Base-by-base conservation (phyloP, 2,888 invertebrate genomes). In the Rhagonycha fulva region DNA sequence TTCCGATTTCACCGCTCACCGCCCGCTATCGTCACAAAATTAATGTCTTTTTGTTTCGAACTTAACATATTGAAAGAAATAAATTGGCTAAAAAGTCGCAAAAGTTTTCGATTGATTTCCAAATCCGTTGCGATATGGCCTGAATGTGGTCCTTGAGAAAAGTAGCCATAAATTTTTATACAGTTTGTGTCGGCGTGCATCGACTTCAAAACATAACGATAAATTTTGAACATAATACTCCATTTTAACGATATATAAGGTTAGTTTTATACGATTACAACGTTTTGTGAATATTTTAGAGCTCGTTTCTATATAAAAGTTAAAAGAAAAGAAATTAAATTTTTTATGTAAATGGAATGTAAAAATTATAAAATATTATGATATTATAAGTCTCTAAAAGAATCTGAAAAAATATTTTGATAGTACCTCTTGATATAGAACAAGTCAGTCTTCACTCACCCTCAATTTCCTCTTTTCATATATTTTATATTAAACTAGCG, bases 161-260 rank as follows among this genome's bases (percentile, higher is more conserved):
- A 80, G 75, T 76, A 78, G 80, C 79, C 81, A 83, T 84, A 85
- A 83, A 84, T 84, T 84, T 83, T 83, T 84, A 84, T 83, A 81
- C 82, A 76, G 83, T 82, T 81, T 77, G 76, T 76, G 74, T 74
- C 79, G 82, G 80, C 84, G 82, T 83, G 82, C 78, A 79, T 79
- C 75, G 83, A 81, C 81, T 84, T 74, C 81, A 82, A 83, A 83
- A 83, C 82, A 81, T 80, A 78, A 76, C 80, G 75, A 82, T 82
- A 82, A 83, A 83, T 84, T 83, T 81, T 70, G 72, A 72, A 78
- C 76, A 80, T 83, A 81, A 81, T 78, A 73, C 74, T 71, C 23
- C 62, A 67, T 73, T 76, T 72, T 76, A 76, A 76, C 70, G 72
- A 67, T 76, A 73, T 74, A 71, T 68, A 68, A 68, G 68, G 71